Evolutionary conservation across 2,113 vertebrate genomes (phyloP).

Genomic region (Eptesicus fuscus): DNA sequence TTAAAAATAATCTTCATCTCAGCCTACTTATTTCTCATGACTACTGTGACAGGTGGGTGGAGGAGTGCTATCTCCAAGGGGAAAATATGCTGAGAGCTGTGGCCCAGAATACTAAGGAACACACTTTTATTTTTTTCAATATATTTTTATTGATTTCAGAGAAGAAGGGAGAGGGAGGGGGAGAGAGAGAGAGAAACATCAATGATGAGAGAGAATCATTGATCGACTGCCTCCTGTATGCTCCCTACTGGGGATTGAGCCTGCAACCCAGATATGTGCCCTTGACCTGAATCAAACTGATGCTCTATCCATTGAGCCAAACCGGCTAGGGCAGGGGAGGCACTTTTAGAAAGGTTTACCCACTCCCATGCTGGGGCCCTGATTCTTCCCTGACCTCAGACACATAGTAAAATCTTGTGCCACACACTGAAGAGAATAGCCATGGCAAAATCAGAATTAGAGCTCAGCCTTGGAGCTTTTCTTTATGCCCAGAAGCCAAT

Average conservation of each 20-base stretch:
- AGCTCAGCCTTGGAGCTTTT: neutral
- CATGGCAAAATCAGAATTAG: neutral
- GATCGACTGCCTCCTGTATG: too few species aligned
- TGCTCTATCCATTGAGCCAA: too few species aligned
- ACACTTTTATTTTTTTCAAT: neutral
- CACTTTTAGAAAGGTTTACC: slow-evolving; percentile 34
- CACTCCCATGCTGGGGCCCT: neutral
- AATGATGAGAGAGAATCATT: too few species aligned
- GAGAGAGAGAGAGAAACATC: too few species aligned
- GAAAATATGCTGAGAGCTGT: slow-evolving; percentile 64
- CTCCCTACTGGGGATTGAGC: too few species aligned
- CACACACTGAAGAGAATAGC: neutral
- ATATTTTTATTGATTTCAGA: too few species aligned
- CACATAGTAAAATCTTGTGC: neutral
- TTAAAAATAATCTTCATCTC: slow-evolving; percentile 65
- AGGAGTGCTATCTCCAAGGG: slow-evolving; percentile 64
- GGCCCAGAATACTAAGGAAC: slow-evolving; percentile 57
- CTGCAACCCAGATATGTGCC: too few species aligned
- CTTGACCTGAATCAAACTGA: too few species aligned
- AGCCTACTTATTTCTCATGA: slow-evolving; percentile 74
- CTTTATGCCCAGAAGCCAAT: neutral
- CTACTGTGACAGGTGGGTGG: slow-evolving; percentile 68
- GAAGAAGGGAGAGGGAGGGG: too few species aligned
- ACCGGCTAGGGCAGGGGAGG: too few species aligned
- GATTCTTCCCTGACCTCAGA: neutral